phyloP scores from a whole-genome alignment of 1,140 invertebrate species.

The Phenacoccus solenopsis region DNA sequence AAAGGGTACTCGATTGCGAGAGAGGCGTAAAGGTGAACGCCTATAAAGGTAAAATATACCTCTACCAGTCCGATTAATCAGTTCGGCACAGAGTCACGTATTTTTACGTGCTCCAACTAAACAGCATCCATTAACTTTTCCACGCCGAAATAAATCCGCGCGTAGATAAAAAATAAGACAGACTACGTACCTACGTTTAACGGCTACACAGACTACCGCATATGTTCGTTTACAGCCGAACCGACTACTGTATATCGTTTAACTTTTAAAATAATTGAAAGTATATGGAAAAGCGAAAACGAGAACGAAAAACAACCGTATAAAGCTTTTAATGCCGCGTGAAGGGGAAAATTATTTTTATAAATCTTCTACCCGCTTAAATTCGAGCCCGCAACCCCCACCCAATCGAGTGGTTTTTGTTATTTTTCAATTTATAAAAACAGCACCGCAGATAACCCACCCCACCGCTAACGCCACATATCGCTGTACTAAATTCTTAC shows the following conservation, averaged over 20 bases:
- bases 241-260: too few relatives aligned
- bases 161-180: neutral
- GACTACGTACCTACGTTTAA: neutral
- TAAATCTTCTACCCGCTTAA: neutral
- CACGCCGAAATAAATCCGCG: neutral
- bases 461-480: too few relatives aligned
- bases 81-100: neutral
- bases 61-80: neutral
- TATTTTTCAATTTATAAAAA: slow-evolving; percentile 4
- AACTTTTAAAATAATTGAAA: too few relatives aligned
- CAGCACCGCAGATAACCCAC: neutral
- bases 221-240: neutral
- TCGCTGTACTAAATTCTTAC: neutral
- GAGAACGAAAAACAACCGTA: neutral
- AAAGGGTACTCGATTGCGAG: too few relatives aligned
- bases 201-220: neutral
- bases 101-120: neutral
- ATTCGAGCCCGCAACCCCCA: neutral
- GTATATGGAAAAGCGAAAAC: too few relatives aligned
- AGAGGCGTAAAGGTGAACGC: too few relatives aligned
- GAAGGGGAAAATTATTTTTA: neutral
- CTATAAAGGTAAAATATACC: neutral
- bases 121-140: neutral
- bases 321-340: neutral
- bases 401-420: neutral